phyloP scores from a whole-genome alignment of 2,797 vertebrate species.

The Peromyscus melanophrys region DNA sequence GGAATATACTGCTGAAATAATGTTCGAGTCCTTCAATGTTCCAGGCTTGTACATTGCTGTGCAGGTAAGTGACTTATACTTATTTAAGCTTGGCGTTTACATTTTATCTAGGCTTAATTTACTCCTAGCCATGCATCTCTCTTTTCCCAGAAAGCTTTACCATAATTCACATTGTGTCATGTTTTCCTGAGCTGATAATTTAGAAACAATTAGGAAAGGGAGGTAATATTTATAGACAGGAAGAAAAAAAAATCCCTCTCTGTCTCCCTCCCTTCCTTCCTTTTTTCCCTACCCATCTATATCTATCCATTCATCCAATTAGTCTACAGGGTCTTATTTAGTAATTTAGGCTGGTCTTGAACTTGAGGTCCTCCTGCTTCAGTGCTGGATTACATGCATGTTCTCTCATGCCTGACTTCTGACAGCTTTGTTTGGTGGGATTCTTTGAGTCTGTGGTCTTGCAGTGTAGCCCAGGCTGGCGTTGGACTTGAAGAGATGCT shows the following conservation, averaged over 20 bases:
- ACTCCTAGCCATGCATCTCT: background rate
- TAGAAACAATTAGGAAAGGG: constrained; percentile 42
- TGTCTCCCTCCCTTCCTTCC: background rate
- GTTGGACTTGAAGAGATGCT: background rate
- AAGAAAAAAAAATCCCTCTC: background rate
- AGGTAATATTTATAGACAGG: constrained; percentile 12
- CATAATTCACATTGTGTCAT: background rate
- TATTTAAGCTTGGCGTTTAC: constrained; percentile 13
- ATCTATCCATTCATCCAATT: background rate
- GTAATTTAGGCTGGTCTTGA: background rate
- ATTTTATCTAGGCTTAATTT: constrained; percentile 59
- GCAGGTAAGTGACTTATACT: constrained; percentile 90
- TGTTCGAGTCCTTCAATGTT: constrained; percentile 97
- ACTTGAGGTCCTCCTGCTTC: background rate
- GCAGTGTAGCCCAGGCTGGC: background rate
- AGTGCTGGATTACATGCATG: background rate
- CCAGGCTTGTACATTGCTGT: constrained; percentile 98
- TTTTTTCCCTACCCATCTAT: background rate
- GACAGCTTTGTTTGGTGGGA: background rate
- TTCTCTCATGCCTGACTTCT: background rate
- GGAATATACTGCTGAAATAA: constrained; percentile 97
- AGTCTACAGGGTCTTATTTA: background rate
- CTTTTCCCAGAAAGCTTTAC: background rate
- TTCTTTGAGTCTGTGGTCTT: background rate
- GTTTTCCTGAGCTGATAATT: constrained; percentile 50